Conservation (phyloP, 2,888 invertebrate species). For the Aphrophora alni region DNA sequence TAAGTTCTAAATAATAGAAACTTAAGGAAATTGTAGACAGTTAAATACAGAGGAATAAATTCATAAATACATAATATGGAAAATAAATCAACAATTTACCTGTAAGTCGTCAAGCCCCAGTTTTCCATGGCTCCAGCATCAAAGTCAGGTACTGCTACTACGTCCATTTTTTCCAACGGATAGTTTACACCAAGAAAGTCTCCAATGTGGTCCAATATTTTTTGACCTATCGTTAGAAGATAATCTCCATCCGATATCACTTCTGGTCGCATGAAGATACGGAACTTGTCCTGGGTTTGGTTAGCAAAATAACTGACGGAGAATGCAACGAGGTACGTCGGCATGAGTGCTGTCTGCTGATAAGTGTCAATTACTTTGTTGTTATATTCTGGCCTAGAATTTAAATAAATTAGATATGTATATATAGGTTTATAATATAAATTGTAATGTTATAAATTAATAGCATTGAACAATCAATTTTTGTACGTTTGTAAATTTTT, state of each 20-base stretch:
- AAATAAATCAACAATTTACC: no score
- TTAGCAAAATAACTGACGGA: slow-evolving; percentile 75
- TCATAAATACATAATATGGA: no score
- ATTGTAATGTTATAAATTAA: no score
- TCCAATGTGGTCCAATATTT: background rate
- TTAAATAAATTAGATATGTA: no score
- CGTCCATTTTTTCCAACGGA: slow-evolving; percentile 68
- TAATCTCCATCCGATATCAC: slow-evolving; percentile 14
- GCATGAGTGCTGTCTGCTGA: slow-evolving; percentile 44
- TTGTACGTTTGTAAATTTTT: no score
- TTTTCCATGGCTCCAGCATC: slow-evolving; percentile 79
- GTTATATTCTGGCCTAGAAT: background rate
- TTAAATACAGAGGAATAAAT: no score
- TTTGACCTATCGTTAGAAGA: slow-evolving; percentile 51
- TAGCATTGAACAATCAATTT: no score
- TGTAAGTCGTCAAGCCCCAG: slow-evolving; percentile 72
- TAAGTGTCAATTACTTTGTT: slow-evolving; percentile 39
- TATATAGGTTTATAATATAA: no score
- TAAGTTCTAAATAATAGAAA: no score
- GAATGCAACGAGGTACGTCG: slow-evolving; percentile 78
- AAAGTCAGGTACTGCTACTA: slow-evolving; percentile 80
- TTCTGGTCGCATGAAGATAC: slow-evolving; percentile 37
- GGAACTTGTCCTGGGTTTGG: slow-evolving; percentile 21
- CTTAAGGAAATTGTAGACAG: no score
- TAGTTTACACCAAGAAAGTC: background rate